Percentiles rank a stretch among this genome's conserved stretches.
Evolutionary conservation across 2,888 invertebrate species (phyloP).

Genomic region (Ichneumon xanthorius): DNA sequence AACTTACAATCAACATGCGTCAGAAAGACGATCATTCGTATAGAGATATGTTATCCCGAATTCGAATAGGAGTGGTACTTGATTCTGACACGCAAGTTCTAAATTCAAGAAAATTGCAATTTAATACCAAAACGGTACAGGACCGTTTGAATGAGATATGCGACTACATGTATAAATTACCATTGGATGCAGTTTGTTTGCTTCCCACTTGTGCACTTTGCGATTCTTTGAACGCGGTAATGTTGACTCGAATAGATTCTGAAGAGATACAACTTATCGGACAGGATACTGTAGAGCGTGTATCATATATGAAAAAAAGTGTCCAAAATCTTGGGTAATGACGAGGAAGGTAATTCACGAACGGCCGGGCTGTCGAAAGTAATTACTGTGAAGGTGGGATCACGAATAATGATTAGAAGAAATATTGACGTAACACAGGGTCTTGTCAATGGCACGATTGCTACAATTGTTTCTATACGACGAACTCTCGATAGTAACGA

Average conservation of each 20-base stretch:
- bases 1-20: no score
- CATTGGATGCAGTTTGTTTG: no score
- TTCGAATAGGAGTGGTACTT: no score
- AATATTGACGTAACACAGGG: constrained; percentile 65
- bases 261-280: constrained; percentile 72
- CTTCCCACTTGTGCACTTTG: no score
- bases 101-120: no score
- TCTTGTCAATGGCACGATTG: constrained; percentile 70
- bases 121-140: no score
- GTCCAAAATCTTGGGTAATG: neutral
- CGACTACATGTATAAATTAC: no score
- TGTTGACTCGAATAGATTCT: constrained; percentile 70
- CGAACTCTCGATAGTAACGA: neutral
- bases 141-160: no score
- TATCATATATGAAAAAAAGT: constrained; percentile 24
- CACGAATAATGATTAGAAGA: constrained; percentile 63
- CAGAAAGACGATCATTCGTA: no score
- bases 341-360: constrained; percentile 63
- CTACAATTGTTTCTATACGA: constrained; percentile 49
- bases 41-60: no score
- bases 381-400: constrained; percentile 69
- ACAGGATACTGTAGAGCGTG: constrained; percentile 57
- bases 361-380: constrained; percentile 69
- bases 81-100: no score
- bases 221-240: constrained; percentile 73